Conservation (phyloP, 2,888 invertebrate genomes). For the Dastarcus helophoroides region DNA sequence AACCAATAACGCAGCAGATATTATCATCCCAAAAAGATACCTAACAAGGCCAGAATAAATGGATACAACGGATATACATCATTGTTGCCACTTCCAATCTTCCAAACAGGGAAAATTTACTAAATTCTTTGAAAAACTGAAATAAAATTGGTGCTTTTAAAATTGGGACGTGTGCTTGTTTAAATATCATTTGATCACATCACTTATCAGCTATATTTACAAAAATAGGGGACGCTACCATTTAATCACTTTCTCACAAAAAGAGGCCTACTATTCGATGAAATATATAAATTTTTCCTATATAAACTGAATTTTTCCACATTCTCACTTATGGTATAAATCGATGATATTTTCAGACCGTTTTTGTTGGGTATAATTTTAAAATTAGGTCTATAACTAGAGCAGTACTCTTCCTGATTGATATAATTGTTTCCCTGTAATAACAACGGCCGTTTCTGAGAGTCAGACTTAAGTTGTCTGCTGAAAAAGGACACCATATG, state of each 20-base stretch:
- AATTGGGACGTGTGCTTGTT: no score
- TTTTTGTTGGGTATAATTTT: slow-evolving; percentile 43
- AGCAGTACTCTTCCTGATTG: slow-evolving; percentile 9
- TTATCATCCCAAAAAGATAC: no score
- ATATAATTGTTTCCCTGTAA: slow-evolving; percentile 24
- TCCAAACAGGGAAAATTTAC: no score
- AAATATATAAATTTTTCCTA: slow-evolving; percentile 34
- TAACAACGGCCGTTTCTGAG: slow-evolving; percentile 37
- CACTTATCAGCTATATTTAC: no score
- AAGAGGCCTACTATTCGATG: slow-evolving; percentile 38
- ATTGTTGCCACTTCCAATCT: no score
- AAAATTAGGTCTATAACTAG: slow-evolving; percentile 22
- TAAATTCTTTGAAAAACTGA: no score
- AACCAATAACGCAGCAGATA: no score
- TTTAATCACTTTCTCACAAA: slow-evolving; percentile 35
- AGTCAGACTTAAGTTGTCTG: slow-evolving; percentile 32
- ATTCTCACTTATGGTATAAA: slow-evolving; percentile 36
- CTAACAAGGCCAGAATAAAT: no score
- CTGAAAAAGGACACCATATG: slow-evolving; percentile 35
- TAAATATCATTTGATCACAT: no score
- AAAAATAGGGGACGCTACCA: slow-evolving; percentile 17
- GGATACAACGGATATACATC: no score
- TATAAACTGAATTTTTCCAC: slow-evolving; percentile 35
- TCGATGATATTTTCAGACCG: slow-evolving; percentile 44
- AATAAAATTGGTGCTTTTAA: no score